phyloP scores from a whole-genome alignment of 2,797 vertebrate species.

The Periparus ater region DNA sequence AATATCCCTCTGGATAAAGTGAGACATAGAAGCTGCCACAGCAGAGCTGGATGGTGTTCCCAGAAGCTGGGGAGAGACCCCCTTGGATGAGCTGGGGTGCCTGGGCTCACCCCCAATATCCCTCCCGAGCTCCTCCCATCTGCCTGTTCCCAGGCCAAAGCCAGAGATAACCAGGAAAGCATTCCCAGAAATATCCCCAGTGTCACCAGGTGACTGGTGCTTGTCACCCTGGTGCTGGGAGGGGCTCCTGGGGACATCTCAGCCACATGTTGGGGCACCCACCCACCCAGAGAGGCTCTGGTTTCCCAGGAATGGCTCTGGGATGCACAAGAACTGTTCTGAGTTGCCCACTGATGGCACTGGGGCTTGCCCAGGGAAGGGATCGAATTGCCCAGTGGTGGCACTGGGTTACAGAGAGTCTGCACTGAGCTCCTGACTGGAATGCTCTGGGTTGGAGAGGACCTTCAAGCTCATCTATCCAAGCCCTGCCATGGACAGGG shows the following conservation, averaged over 20 bases:
- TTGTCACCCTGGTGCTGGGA: neutral
- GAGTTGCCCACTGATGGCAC: neutral
- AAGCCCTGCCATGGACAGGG: neutral
- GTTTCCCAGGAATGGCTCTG: neutral
- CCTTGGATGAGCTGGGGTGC: neutral
- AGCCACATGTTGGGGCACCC: neutral
- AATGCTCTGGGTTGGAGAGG: neutral
- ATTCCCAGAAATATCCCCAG: neutral
- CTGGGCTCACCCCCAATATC: neutral
- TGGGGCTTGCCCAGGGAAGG: accelerated
- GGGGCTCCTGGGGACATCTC: neutral
- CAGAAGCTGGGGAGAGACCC: neutral
- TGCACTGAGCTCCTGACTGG: neutral
- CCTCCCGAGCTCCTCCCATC: neutral
- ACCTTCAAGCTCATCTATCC: neutral
- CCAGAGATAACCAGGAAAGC: neutral
- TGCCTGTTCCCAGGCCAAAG: neutral
- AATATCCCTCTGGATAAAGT: neutral
- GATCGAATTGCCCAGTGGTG: neutral
- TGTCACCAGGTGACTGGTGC: neutral
- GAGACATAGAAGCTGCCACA: neutral
- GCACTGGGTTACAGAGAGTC: neutral
- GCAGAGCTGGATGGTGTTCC: neutral
- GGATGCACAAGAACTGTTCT: neutral
- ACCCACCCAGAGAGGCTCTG: too few relatives aligned